phyloP scores from a whole-genome alignment of 2,797 vertebrate genomes.

The Silurus aristotelis region DNA sequence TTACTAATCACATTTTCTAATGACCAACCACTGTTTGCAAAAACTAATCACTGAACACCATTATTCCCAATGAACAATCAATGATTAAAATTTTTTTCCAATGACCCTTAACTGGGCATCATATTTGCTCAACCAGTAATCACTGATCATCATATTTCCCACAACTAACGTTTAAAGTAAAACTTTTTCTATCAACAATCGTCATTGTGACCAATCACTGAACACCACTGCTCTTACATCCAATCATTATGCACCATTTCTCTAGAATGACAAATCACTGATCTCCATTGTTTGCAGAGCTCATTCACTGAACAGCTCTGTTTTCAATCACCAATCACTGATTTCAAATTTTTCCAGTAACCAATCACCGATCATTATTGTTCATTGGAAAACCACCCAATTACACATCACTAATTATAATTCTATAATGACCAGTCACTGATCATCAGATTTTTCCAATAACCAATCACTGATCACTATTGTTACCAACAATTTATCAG shows the following conservation, averaged over 20 bases:
- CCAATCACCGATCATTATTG: not conserved
- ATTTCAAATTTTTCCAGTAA: too few species aligned
- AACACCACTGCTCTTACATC: not conserved
- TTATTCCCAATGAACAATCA: not conserved
- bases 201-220: not conserved
- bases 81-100: not conserved
- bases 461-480: not conserved
- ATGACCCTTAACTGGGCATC: not conserved
- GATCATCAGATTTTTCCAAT: not conserved
- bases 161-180: not conserved
- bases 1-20: not conserved
- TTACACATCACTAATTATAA: too few species aligned
- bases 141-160: not conserved
- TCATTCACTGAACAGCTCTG: too few species aligned
- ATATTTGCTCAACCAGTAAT: not conserved
- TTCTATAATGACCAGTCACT: not conserved
- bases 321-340: not conserved
- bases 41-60: not conserved
- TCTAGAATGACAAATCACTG: not conserved
- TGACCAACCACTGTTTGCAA: not conserved
- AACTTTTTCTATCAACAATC: too few species aligned
- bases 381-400: not conserved
- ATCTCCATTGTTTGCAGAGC: not conserved
- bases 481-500: too few species aligned
- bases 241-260: not conserved